phyloP scores from a whole-genome alignment of 2,888 invertebrate species.

The Salticus scenicus region DNA sequence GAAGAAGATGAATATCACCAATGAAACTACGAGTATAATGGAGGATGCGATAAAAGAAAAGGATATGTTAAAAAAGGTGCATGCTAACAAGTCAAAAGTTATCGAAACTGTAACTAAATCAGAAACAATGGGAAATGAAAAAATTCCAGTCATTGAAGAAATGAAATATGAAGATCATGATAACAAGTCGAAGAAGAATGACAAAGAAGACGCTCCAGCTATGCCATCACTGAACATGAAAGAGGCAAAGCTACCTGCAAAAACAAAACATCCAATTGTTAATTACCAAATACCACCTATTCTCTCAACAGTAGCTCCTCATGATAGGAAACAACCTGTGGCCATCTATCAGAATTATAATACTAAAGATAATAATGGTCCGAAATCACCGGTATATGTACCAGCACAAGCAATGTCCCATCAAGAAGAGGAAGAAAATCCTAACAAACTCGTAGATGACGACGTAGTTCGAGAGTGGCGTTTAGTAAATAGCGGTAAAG shows the following conservation, averaged over 20 bases:
- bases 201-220: not conserved
- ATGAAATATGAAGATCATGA: not conserved
- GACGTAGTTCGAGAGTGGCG: slow-evolving; percentile 36
- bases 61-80: not conserved
- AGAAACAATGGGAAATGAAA: not conserved
- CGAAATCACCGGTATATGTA: not conserved
- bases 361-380: not conserved
- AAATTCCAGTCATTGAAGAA: not conserved
- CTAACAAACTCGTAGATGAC: slow-evolving; percentile 39
- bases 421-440: slow-evolving; percentile 32
- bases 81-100: not conserved
- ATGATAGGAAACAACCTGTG: slow-evolving; percentile 38
- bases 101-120: too few relatives aligned
- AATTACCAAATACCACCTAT: slow-evolving; percentile 44
- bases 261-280: slow-evolving; percentile 22
- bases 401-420: slow-evolving; percentile 21
- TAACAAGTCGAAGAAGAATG: not conserved
- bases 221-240: not conserved
- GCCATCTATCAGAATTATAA: slow-evolving; percentile 25
- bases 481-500: slow-evolving; percentile 20
- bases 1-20: slow-evolving; percentile 50
- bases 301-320: slow-evolving; percentile 24
- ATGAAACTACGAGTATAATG: not conserved
- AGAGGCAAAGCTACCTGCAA: not conserved
- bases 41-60: not conserved